Base-by-base conservation (phyloP, 2,888 invertebrate species). In the Drosophila rellima region DNA sequence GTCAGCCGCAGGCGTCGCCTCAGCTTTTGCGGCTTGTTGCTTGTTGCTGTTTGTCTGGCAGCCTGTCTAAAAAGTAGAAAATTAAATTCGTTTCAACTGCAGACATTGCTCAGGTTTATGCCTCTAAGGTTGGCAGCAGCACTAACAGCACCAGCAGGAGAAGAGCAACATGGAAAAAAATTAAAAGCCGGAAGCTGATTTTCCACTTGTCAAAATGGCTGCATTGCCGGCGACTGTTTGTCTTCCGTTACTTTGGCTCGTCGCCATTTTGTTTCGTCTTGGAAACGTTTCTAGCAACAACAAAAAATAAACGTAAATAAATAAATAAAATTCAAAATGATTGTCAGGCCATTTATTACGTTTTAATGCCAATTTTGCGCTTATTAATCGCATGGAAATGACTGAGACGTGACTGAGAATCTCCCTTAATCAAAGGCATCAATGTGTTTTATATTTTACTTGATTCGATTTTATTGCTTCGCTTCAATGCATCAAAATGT, bases 1-100 rank as follows among this genome's bases (percentile, higher is more conserved):
- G 76, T 76, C 75, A 73, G 75, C 75, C 75, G 62, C 75, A 76
- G 75, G 75, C 75, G 59, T 62, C 69, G 65, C 52, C 55, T 44
- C 62, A 56, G 75, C 62, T 65, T 76, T 76, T 84, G 82, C 71
- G 82, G 82, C 74, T 81, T 81, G 74, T 82, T 82, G 68, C 82
- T 80, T 75, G 69, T 74, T 80, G 39, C 56, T 66, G 70, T 71
- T 72, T 83, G 83, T 82, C 73, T 84, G 82, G 78, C 78, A 82
- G 50, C 70, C 72, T n/a, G 54, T 67, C 83, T 66, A 70, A 86
- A 83, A 84, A 86, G 82, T 80, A 80, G 80, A 85, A 84, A 85
- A 85, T 85, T 85, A 85, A 85, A 85, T 85, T 85, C 80, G 65
- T 82, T 83, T 85, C 83, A 82, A 82, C 80, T 82, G 82, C 83